These are phyloP conservation scores for Clupea harengus DNA, from an alignment of 2,113 vertebrate species.

Conservation along the genomic window DNA sequence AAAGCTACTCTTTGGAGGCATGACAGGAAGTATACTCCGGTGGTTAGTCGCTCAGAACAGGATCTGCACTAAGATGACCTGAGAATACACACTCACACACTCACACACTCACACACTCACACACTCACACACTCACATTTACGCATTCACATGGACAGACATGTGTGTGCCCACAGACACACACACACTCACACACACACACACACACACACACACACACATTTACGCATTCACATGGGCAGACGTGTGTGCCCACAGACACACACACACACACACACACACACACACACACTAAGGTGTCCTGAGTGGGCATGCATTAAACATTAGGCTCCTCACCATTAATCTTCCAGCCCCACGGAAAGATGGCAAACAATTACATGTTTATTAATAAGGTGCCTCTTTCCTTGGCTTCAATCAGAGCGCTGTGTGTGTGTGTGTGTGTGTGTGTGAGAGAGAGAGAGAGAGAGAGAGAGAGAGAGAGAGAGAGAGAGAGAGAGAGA, in stretches of 20 bases:
- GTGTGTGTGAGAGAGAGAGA: neutral
- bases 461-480: too few relatives aligned
- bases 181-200: neutral
- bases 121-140: neutral
- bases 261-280: conserved; percentile 1
- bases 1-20: neutral
- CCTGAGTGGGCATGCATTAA: conserved; percentile 5
- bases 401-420: neutral
- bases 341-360: neutral
- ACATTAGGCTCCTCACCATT: neutral
- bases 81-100: neutral
- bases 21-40: neutral
- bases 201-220: neutral
- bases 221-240: too few relatives aligned
- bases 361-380: conserved; percentile 7
- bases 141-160: neutral
- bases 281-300: neutral
- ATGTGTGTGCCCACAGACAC: too few relatives aligned
- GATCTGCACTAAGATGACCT: neutral
- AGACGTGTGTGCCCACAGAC: neutral
- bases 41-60: neutral
- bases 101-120: neutral
- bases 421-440: neutral
- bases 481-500: too few relatives aligned
- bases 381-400: neutral